Evolutionary conservation across 2,113 vertebrate species (phyloP), one percentile per base, ranked within the genome.

Genomic region (Atlantisia rogersi): DNA sequence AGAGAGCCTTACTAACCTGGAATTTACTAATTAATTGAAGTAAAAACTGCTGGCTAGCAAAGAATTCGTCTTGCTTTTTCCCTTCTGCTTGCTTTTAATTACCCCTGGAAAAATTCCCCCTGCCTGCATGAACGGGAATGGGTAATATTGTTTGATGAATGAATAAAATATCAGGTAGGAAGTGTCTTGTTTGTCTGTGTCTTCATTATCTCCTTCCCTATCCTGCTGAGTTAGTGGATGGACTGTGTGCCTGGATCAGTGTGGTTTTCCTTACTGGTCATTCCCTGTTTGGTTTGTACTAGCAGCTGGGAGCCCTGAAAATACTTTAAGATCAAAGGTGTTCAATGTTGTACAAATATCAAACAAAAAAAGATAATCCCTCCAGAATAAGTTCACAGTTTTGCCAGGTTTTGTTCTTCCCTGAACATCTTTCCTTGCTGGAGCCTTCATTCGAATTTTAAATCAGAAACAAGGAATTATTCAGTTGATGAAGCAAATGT

Each of bases 161-260:
- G 82, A 95, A 97, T 96, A 96, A 96, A 92, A 92, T 96, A 94
- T 94, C 82, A 79, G 48, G 24, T 87, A 79, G 86, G 65, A 92
- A 92, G 78, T 84, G 81, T 40, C 59, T 78, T 92, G 86, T 96
- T 97, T 97, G 86, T n/a, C 92, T 86, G 53, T 56, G 69, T 92
- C 86, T 97, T 97, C 94, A 96, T 97, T 95, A 95, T 87, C 74
- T 75, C 69, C 70, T 58, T 95, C 62, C 74, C 62, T 19, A 3
- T 40, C 42, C 86, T 40, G 37, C 80, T 42, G 76, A 91, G 52
- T 29, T 4, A 46, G 68, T 40, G 39, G 39, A 18, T 6, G 48
- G 67, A 5, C 67, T 25, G 50, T 79, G 83, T 35, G 46, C 55
- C 87, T 68, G 68, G 71, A 52, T 64, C 63, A 53, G 48, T 5